Percentiles rank a stretch among this genome's conserved stretches.
phyloP scores from a whole-genome alignment of 2,797 vertebrate genomes.

The Acanthurus tractus region DNA sequence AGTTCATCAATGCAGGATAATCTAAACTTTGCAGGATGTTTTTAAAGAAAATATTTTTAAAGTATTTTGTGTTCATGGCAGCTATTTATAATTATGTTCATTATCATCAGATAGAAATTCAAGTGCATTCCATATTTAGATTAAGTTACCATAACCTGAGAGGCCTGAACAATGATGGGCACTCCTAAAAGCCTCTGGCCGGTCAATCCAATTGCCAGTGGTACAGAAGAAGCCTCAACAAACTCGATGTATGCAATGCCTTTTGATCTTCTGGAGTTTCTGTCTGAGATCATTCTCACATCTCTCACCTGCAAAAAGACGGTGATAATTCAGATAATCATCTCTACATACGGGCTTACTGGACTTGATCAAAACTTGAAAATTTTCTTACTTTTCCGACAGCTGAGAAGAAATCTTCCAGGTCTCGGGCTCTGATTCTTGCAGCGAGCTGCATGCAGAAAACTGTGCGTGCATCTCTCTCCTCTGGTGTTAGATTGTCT shows the following conservation, averaged over 20 bases:
- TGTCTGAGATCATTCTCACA: constrained; percentile 98
- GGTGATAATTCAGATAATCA: neutral
- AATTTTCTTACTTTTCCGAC: constrained; percentile 92
- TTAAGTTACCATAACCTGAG: constrained; percentile 85
- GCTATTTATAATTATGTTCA: neutral
- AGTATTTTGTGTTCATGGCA: neutral
- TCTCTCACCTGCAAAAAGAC: constrained; percentile 91
- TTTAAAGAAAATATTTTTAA: neutral
- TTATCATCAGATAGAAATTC: constrained; percentile 8
- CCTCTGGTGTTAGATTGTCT: constrained; percentile 97
- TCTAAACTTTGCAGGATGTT: neutral
- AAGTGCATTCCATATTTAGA: constrained; percentile 15
- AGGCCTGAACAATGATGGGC: constrained; percentile 98
- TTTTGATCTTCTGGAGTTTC: constrained; percentile 97
- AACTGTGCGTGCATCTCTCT: constrained; percentile 97
- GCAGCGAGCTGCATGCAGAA: constrained; percentile 99
- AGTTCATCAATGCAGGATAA: neutral
- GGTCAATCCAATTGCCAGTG: constrained; percentile 96
- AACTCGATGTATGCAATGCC: constrained; percentile 99
- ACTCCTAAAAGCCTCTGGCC: constrained; percentile 97
- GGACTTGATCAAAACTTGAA: neutral
- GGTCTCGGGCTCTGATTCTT: constrained; percentile 95
- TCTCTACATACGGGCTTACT: neutral
- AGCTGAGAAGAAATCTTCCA: constrained; percentile 99
- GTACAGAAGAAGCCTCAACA: constrained; percentile 95